Base-by-base conservation (phyloP, 1,140 invertebrate species). In the Manduca sexta region DNA sequence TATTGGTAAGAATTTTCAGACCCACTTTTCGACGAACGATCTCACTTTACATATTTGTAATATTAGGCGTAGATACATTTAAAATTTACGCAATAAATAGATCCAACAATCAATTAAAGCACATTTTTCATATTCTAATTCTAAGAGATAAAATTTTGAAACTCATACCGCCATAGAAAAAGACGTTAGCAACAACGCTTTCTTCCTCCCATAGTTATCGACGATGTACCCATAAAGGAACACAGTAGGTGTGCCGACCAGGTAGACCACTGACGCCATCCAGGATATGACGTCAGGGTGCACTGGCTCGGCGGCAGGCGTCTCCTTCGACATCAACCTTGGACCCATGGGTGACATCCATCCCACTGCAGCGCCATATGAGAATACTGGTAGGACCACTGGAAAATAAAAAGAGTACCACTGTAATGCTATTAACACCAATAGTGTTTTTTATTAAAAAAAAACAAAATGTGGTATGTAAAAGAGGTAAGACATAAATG, bases 271-370 rank as follows among this genome's bases (percentile, higher is more conserved):
- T 6, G 78, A 82, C 0, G 81, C 81, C 81, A 84, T 84, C 81
- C 81, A 84, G 31, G 81, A 84, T 46, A 84, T 69, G 11, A 72
- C 62, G 29, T 79, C 78, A 0, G 65, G 54, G 16, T 76, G 71
- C 3, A 84, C 72, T 2, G 74, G 69, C 4, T 55, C 52, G 0
- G 56, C 15, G 7, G 74, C 67, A 1, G 77, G 78, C 0, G 69
- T 61, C 7, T 77, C 69, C 10, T 69, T 56, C 0, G 71, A 72
- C 74, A 82, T 80, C 0, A 84, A 63, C 0, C 53, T 60, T 0
- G 74, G 66, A 2, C 73, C 72, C 81, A 84, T 84, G 0, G 81
- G 81, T 0, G 81, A 84, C 35, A 84, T 52, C 81, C 78, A 84
- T 1, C 80, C 80, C 1, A 84, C 64, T 1, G 71, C 77, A 33